Percentiles rank a stretch among this genome's conserved stretches.
These are phyloP conservation scores for Phocoena sinus DNA, from an alignment of 2,113 vertebrate species.

Conservation along the genomic window DNA sequence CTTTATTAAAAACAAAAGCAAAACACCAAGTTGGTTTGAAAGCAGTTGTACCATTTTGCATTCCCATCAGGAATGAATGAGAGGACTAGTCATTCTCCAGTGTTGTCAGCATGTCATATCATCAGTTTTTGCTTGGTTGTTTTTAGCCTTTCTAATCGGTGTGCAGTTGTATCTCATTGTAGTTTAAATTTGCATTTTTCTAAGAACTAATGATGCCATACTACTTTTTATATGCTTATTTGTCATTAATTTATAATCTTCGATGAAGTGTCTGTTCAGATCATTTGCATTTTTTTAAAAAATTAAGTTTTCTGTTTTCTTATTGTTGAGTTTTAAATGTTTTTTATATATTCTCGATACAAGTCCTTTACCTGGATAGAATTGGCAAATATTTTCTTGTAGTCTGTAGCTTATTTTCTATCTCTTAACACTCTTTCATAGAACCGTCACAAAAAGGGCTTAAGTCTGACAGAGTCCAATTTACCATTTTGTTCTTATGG, in stretches of 20 bases:
- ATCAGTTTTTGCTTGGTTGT: not conserved
- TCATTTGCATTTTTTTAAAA: not conserved
- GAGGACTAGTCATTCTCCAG: not conserved
- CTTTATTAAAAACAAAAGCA: not conserved
- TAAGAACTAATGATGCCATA: not conserved
- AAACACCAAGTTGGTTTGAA: not conserved
- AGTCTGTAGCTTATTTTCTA: not conserved
- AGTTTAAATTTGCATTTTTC: not conserved
- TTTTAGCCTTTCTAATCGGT: not conserved
- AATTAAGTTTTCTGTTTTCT: not conserved
- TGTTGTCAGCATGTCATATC: not conserved
- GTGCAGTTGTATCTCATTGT: not conserved
- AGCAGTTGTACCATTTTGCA: not conserved
- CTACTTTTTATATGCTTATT: not conserved
- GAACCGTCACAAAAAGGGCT: not conserved
- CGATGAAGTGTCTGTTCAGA: not conserved
- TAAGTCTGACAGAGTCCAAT: not conserved
- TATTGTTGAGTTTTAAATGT: not conserved
- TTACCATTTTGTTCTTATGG: not conserved
- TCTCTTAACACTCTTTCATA: not conserved
- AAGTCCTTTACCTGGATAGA: not conserved
- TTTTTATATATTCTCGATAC: not conserved
- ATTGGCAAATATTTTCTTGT: not conserved
- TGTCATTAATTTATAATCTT: not conserved
- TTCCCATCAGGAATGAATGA: not conserved